Conservation (phyloP, 2,888 invertebrate species). For the Apotomis betuletana region DNA sequence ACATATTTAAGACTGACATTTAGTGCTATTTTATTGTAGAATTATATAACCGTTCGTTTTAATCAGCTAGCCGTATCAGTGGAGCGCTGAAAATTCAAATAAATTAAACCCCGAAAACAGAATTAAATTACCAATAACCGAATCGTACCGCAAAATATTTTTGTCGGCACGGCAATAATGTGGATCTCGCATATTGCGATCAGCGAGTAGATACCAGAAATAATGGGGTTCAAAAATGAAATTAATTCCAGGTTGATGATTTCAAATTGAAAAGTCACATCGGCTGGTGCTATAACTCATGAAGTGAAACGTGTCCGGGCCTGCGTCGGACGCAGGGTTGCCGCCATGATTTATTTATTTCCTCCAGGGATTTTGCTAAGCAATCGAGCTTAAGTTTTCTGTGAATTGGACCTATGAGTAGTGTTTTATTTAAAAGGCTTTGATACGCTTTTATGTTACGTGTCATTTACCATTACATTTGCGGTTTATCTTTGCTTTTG, state of each 20-base stretch:
- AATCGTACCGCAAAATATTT: conserved; percentile 72
- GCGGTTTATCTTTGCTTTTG: neutral
- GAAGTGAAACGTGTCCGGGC: conserved; percentile 83
- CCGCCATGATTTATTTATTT: conserved; percentile 62
- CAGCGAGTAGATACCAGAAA: conserved; percentile 81
- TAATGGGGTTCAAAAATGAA: conserved; percentile 84
- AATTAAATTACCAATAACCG: conserved; percentile 67
- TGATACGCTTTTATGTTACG: neutral
- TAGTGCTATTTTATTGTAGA: neutral
- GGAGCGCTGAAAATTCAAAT: conserved; percentile 33
- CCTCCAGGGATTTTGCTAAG: conserved; percentile 45
- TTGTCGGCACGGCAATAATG: conserved; percentile 77
- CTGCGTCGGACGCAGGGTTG: conserved; percentile 78
- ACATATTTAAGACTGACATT: no score
- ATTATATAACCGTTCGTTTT: conserved; percentile 18
- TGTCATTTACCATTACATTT: neutral
- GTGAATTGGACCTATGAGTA: conserved; percentile 28
- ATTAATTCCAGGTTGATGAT: conserved; percentile 85
- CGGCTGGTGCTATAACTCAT: conserved; percentile 83
- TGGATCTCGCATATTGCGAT: conserved; percentile 80
- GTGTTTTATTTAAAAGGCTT: conserved; percentile 21
- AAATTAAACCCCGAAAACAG: conserved; percentile 46
- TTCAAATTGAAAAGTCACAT: conserved; percentile 85
- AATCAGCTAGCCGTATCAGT: conserved; percentile 28
- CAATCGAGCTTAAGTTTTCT: conserved; percentile 32